A percentile compares a stretch with the other conserved stretches of the same genome.
phyloP scores from a whole-genome alignment of 2,797 vertebrate genomes.

The Micropoecilia bifurca region DNA sequence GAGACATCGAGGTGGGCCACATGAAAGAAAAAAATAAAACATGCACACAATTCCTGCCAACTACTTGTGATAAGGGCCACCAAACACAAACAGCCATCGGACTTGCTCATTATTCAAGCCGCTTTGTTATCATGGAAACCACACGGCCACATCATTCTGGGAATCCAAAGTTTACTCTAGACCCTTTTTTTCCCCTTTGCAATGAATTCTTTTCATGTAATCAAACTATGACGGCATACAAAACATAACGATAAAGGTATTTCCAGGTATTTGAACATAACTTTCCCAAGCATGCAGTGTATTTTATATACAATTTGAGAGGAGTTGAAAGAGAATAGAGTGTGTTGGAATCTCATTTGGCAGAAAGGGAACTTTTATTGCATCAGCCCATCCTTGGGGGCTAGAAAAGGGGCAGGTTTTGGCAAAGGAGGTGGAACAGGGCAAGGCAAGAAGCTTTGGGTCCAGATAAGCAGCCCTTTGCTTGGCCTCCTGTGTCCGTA shows the following conservation, averaged over 20 bases:
- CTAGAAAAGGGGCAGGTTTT: slow-evolving; percentile 45
- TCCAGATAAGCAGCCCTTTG: slow-evolving; percentile 68
- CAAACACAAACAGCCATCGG: slow-evolving; percentile 31
- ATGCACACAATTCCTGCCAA: slow-evolving; percentile 18
- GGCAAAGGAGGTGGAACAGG: slow-evolving; percentile 47
- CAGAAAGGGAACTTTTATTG: slow-evolving; percentile 56
- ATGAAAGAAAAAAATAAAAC: slow-evolving; percentile 7
- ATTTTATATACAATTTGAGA: slow-evolving; percentile 52
- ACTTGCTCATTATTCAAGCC: slow-evolving; percentile 10
- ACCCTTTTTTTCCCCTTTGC: slow-evolving; percentile 30
- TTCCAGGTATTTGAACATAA: slow-evolving; percentile 17
- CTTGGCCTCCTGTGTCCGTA: slow-evolving; percentile 61
- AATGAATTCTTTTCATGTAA: slow-evolving; percentile 51
- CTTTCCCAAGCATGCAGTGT: slow-evolving; percentile 22
- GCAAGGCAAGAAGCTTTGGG: slow-evolving; percentile 53
- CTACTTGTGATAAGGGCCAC: slow-evolving; percentile 37
- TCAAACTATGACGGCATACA: slow-evolving; percentile 17
- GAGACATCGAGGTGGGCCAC: slow-evolving; percentile 88
- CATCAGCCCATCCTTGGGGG: slow-evolving; percentile 50
- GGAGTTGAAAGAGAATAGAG: slow-evolving; percentile 51
- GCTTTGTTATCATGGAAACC: slow-evolving; percentile 55
- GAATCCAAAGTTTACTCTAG: slow-evolving; percentile 69
- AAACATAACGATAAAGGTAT: slow-evolving; percentile 23
- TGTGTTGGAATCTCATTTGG: slow-evolving; percentile 66
- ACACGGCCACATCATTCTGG: slow-evolving; percentile 24